phyloP scores from a whole-genome alignment of 2,113 vertebrate genomes.

The Myotis davidii region DNA sequence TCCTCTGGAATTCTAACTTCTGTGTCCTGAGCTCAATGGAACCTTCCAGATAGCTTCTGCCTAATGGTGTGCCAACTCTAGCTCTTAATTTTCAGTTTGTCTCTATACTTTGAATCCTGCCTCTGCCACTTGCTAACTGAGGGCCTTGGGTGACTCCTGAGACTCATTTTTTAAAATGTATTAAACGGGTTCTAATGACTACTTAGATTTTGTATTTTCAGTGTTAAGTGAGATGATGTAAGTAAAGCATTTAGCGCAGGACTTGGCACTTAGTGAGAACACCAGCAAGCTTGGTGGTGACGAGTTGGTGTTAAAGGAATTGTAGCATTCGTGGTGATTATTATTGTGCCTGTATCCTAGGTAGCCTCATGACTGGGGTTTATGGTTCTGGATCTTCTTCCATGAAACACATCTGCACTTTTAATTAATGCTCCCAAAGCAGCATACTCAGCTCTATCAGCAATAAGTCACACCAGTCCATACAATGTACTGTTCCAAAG shows the following conservation, averaged over 20 bases:
- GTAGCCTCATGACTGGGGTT: neutral
- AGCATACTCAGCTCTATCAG: neutral
- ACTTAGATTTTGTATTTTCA: neutral
- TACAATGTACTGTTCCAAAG: neutral
- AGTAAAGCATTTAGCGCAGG: neutral
- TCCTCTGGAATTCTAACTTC: neutral
- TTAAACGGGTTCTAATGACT: neutral
- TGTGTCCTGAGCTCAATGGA: neutral
- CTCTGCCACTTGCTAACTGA: neutral
- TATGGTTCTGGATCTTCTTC: neutral
- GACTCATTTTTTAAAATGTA: neutral
- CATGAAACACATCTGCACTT: neutral
- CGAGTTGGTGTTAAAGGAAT: neutral
- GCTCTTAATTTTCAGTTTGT: neutral
- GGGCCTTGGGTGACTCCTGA: neutral
- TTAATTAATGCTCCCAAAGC: constrained; percentile 60
- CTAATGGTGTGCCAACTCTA: neutral
- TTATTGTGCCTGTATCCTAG: neutral
- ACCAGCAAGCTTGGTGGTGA: neutral
- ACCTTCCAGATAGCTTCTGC: neutral
- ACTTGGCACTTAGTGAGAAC: neutral
- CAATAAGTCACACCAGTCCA: constrained; percentile 30
- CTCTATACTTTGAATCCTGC: neutral
- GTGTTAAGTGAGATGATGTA: neutral
- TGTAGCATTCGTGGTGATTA: neutral